Evolutionary conservation across 2,888 invertebrate genomes (phyloP), one percentile per base, ranked within the genome.

Genomic region (Drosophila vallismaia): DNA sequence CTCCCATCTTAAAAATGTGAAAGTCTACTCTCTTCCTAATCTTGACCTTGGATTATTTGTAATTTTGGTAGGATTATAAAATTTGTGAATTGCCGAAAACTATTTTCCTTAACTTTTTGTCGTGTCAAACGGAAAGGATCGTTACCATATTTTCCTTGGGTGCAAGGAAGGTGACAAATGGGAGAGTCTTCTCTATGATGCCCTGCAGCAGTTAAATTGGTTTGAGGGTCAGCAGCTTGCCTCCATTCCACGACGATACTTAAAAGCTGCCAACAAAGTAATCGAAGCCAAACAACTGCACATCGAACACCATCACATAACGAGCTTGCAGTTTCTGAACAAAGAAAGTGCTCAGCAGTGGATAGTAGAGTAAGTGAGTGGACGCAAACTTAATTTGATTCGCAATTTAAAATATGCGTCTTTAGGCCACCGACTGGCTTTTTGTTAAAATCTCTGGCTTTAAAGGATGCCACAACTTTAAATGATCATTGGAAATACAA

Each of bases 131-230:
- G 14, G 12, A 2, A 45, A 64, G 91, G 91, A 92, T 76, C 89
- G 91, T 12, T 91, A 91, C 83, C 90, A 91, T 44, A 58, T 92
- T 5, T 91, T 90, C 67, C 49, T 91, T 19, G 90, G 90, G 14
- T 86, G 86, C 4, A 62, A 91, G 29, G 77, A 76, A 24, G 38
- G 50, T 40, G 49, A 46, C 1, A 45, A 51, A 5, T 59, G 57
- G 6, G 12, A 54, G 3, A 42, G 46, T 1, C 46, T 70, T 2
- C n/a, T 91, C n/a, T 71, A 59, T 46, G 72, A 66, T 52, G 89
- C 89, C n/a, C 50, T 92, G 24, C 52, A 66, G 0, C 67, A 88
- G 14, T 62, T 92, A 7, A 83, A 91, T 60, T 92, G 91, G 91
- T 81, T 83, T 2, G 66, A 59, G 0, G 89, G 91, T 2, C 81